phyloP scores from a whole-genome alignment of 1,140 invertebrate species.

The Drosophila micromelanica region DNA sequence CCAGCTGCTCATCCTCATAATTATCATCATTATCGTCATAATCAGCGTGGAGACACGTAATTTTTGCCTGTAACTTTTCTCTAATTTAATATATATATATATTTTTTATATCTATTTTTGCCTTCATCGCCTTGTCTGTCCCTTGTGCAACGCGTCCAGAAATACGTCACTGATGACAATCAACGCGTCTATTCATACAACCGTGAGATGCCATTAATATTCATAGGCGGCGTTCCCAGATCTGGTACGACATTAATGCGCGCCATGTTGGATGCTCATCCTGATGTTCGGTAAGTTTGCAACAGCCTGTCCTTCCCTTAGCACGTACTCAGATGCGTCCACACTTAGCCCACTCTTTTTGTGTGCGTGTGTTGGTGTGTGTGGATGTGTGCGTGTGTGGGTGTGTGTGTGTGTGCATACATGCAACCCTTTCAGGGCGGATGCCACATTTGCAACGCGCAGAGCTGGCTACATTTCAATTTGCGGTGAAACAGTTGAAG shows the following conservation, averaged over 20 bases:
- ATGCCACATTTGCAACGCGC: neutral
- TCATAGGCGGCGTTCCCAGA: slow-evolving; percentile 98
- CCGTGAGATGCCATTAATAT: slow-evolving; percentile 96
- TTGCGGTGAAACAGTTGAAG: neutral
- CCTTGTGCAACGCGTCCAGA: no score
- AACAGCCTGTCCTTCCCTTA: neutral
- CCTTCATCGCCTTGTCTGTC: no score
- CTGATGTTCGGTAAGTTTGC: slow-evolving; percentile 91
- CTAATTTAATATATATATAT: slow-evolving; percentile 76
- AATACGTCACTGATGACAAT: slow-evolving; percentile 87
- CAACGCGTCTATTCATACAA: slow-evolving; percentile 90
- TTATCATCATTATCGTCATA: slow-evolving; percentile 10
- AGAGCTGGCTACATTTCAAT: neutral
- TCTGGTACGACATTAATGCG: slow-evolving; percentile 98
- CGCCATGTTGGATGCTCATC: slow-evolving; percentile 99
- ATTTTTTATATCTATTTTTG: slow-evolving; percentile 15
- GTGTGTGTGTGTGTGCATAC: no score
- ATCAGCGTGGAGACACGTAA: slow-evolving; percentile 48
- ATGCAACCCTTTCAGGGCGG: neutral
- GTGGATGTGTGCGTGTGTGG: no score
- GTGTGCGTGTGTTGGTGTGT: no score
- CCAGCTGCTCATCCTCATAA: slow-evolving; percentile 30
- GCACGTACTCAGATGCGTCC: neutral
- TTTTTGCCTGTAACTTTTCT: slow-evolving; percentile 67
- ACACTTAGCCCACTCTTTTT: neutral